Percentiles rank a stretch among this genome's conserved stretches.
Evolutionary conservation across 1,140 invertebrate genomes (phyloP).

Genomic region (Chironomus tepperi): DNA sequence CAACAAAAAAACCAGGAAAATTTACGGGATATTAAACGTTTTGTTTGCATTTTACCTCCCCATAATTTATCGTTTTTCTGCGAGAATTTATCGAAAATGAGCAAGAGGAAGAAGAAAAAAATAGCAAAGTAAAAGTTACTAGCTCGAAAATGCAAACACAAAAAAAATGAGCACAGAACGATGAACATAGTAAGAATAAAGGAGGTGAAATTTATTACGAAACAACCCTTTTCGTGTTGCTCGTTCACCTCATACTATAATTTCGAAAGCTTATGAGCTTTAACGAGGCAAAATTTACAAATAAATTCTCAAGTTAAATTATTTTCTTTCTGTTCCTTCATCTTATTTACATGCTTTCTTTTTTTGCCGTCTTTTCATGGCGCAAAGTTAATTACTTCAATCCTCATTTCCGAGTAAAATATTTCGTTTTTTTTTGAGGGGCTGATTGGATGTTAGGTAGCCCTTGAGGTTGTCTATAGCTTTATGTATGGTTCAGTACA

Average conservation of each 20-base stretch:
- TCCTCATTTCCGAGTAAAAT: too few species aligned
- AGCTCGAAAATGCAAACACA: not conserved
- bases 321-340: too few species aligned
- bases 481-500: too few species aligned
- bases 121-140: not conserved
- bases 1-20: not conserved
- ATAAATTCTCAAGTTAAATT: not conserved
- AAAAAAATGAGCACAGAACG: not conserved
- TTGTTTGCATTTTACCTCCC: slow-evolving; percentile 7
- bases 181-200: not conserved
- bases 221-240: slow-evolving; percentile 5
- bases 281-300: not conserved
- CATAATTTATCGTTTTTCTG: not conserved
- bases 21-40: slow-evolving; percentile 8
- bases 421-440: too few species aligned
- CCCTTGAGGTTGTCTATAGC: too few species aligned
- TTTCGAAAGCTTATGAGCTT: not conserved
- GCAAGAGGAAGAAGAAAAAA: too few species aligned
- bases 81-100: not conserved
- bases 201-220: slow-evolving; percentile 4
- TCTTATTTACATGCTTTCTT: too few species aligned
- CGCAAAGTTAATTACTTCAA: not conserved
- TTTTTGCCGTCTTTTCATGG: not conserved
- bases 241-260: not conserved
- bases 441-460: too few species aligned